These are phyloP conservation scores for Homalodisca vitripennis DNA, from an alignment of 1,140 invertebrate species.

Conservation along the genomic window DNA sequence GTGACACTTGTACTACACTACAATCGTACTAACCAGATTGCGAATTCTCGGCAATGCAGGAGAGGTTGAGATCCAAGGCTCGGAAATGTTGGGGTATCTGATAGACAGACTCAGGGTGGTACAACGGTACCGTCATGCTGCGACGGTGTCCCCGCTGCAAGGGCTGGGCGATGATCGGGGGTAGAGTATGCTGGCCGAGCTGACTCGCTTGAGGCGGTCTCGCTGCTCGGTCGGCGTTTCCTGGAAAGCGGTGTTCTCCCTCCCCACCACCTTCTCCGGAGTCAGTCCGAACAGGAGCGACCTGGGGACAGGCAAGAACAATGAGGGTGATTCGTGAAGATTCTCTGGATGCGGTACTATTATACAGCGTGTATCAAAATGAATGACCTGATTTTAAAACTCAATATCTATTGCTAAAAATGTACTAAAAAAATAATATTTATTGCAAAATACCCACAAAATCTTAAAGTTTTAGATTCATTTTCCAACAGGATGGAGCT, in stretches of 20 bases:
- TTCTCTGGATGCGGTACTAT: background rate
- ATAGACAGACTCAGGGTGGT: background rate
- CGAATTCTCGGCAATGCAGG: slow-evolving; percentile 2
- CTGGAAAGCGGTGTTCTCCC: slow-evolving; percentile 12
- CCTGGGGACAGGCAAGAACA: background rate
- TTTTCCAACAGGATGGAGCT: background rate
- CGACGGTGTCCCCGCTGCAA: background rate
- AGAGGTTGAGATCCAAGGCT: slow-evolving; percentile 1
- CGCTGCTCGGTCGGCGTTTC: background rate
- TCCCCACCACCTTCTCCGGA: background rate
- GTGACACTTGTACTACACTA: background rate
- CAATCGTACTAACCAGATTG: background rate
- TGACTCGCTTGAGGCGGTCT: background rate
- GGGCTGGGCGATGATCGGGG: too few relatives aligned
- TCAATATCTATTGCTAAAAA: too few relatives aligned
- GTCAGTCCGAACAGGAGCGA: slow-evolving; percentile 6
- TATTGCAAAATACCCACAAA: background rate
- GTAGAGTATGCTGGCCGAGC: background rate
- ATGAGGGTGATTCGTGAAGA: background rate
- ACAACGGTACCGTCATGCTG: slow-evolving; percentile 7
- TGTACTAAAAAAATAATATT: background rate
- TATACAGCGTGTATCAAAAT: too few relatives aligned
- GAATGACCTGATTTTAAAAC: too few relatives aligned
- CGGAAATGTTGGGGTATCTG: background rate
- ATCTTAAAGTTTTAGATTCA: background rate